These are phyloP conservation scores for Nineta flava DNA, from an alignment of 2,888 invertebrate species.

Conservation along the genomic window DNA sequence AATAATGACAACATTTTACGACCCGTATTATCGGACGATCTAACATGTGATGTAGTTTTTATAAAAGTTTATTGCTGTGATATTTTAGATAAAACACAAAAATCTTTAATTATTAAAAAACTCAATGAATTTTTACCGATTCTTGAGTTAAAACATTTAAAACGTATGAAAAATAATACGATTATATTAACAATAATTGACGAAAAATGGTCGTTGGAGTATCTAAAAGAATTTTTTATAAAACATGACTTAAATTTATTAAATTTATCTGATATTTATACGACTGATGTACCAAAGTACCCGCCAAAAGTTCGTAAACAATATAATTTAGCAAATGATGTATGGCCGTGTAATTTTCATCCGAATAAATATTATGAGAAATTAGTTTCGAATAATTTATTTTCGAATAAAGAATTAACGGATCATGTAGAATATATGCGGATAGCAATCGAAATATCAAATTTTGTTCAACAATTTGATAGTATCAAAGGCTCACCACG, in stretches of 20 bases:
- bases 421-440: constrained; percentile 42
- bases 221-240: constrained; percentile 28
- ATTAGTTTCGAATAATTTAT: constrained; percentile 42
- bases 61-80: constrained; percentile 42
- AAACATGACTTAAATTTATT: constrained; percentile 31
- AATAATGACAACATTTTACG: constrained; percentile 23
- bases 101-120: constrained; percentile 42
- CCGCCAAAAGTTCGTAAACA: constrained; percentile 51
- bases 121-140: constrained; percentile 43
- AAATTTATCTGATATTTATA: constrained; percentile 33
- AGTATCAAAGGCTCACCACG: constrained; percentile 21
- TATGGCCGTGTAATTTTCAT: constrained; percentile 80
- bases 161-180: constrained; percentile 46
- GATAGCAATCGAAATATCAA: constrained; percentile 37
- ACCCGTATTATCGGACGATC: constrained; percentile 39
- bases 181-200: constrained; percentile 35
- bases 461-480: constrained; percentile 17
- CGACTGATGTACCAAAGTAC: constrained; percentile 38
- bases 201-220: constrained; percentile 17
- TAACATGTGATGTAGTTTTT: constrained; percentile 28
- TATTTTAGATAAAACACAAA: constrained; percentile 40
- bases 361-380: constrained; percentile 58
- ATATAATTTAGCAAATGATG: constrained; percentile 36
- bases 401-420: constrained; percentile 33
- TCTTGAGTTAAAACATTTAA: constrained; percentile 49